A percentile compares a stretch with the other conserved stretches of the same genome.
Conservation (phyloP, 2,797 vertebrate species). For the Simalia tracyae region DNA sequence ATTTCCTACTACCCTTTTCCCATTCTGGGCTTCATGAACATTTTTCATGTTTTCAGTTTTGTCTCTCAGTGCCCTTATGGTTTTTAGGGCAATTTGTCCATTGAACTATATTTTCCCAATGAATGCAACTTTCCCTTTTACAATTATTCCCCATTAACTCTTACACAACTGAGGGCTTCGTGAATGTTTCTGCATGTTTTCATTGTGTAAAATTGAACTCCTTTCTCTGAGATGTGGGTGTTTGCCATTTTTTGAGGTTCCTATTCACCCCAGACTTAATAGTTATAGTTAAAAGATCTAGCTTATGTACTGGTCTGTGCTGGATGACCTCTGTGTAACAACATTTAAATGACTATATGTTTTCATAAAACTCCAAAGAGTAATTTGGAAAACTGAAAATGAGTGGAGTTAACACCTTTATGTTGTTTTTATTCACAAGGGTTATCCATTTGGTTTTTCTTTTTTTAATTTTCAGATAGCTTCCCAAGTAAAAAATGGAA, state of each 20-base stretch:
- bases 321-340: neutral
- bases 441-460: neutral
- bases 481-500: slow-evolving; percentile 25
- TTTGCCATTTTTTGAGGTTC: neutral
- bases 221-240: neutral
- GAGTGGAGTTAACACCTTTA: neutral
- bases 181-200: neutral
- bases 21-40: neutral
- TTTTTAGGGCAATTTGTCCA: neutral
- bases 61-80: neutral
- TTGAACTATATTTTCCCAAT: neutral
- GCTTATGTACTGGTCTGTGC: neutral
- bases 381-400: slow-evolving; percentile 19
- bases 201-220: neutral
- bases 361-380: neutral
- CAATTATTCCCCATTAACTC: neutral
- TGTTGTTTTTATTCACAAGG: neutral
- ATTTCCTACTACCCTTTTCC: neutral
- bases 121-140: neutral
- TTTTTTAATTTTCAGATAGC: slow-evolving; percentile 35
- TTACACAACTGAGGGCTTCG: neutral
- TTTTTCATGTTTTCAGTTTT: neutral
- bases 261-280: neutral
- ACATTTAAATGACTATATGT: neutral
- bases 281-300: neutral